phyloP scores from a whole-genome alignment of 2,888 invertebrate genomes.

The Agrotis puta region DNA sequence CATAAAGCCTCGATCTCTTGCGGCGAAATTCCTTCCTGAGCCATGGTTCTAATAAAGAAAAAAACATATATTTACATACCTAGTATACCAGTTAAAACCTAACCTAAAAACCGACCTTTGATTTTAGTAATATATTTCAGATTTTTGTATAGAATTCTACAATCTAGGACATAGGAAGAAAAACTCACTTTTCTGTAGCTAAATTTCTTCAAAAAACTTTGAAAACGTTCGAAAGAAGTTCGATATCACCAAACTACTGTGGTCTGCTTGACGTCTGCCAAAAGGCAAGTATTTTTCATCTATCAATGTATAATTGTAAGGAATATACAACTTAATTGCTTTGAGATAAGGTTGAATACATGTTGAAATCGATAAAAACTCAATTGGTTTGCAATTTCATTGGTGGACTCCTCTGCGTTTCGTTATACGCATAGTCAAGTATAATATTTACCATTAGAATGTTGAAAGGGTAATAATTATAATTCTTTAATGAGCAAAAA shows the following conservation, averaged over 20 bases:
- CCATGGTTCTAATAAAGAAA: slow-evolving; percentile 77
- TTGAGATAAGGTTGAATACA: rapidly evolving
- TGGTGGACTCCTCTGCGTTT: slow-evolving; percentile 2
- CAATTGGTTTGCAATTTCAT: background rate
- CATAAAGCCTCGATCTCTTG: slow-evolving; percentile 94
- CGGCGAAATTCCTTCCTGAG: slow-evolving; percentile 90
- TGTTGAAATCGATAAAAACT: background rate
- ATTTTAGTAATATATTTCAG: background rate
- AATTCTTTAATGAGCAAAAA: background rate
- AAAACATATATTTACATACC: slow-evolving; percentile 37
- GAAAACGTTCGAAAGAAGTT: background rate
- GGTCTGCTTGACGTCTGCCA: slow-evolving; percentile 23
- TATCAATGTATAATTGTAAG: background rate
- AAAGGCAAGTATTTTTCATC: background rate
- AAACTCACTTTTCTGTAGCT: slow-evolving; percentile 23
- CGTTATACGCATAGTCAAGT: background rate
- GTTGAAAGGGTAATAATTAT: background rate
- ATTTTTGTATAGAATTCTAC: background rate
- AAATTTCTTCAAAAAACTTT: background rate
- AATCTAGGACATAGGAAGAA: too few species aligned
- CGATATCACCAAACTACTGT: background rate
- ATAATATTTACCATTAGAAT: background rate
- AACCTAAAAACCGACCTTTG: slow-evolving; percentile 53
- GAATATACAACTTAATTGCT: rapidly evolving
- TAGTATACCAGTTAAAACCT: slow-evolving; percentile 19